Percentiles rank a stretch among this genome's conserved stretches.
phyloP scores from a whole-genome alignment of 2,113 vertebrate genomes.

The Sorex araneus region DNA sequence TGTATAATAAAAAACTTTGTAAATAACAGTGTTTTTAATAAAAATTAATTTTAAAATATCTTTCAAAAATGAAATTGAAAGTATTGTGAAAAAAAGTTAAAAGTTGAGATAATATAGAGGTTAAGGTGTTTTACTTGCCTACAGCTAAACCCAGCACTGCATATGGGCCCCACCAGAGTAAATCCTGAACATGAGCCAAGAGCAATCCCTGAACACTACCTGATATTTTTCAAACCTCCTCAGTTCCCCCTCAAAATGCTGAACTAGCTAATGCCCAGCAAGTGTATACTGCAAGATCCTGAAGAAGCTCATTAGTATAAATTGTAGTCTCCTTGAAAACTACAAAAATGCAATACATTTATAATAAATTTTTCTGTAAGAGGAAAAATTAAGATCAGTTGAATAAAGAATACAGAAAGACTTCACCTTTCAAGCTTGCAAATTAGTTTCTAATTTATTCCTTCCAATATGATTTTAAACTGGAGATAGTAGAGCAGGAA shows the following conservation, averaged over 20 bases:
- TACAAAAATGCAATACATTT: constrained; percentile 84
- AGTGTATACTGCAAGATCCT: not conserved
- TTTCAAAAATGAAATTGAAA: constrained; percentile 39
- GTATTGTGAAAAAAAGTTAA: constrained; percentile 22
- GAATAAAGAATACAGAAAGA: not conserved
- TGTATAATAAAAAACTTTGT: too few species aligned
- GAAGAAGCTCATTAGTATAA: constrained; percentile 68
- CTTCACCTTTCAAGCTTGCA: not conserved
- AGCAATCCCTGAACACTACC: too few species aligned
- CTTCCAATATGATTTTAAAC: not conserved
- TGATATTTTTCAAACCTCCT: too few species aligned
- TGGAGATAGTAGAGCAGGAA: too few species aligned
- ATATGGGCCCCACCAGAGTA: too few species aligned
- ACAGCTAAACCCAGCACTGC: too few species aligned
- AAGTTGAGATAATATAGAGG: not conserved
- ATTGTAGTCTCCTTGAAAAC: constrained; percentile 67
- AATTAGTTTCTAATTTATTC: not conserved
- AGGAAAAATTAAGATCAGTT: constrained; percentile 43
- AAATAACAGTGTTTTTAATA: too few species aligned
- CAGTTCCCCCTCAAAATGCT: too few species aligned
- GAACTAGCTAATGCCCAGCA: constrained; percentile 7
- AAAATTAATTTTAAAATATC: not conserved
- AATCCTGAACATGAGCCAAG: too few species aligned
- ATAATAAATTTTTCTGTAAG: constrained; percentile 50
- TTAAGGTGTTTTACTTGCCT: too few species aligned